These are phyloP conservation scores for Rhynchophorus ferrugineus DNA, from an alignment of 1,140 invertebrate species.

Conservation along the genomic window DNA sequence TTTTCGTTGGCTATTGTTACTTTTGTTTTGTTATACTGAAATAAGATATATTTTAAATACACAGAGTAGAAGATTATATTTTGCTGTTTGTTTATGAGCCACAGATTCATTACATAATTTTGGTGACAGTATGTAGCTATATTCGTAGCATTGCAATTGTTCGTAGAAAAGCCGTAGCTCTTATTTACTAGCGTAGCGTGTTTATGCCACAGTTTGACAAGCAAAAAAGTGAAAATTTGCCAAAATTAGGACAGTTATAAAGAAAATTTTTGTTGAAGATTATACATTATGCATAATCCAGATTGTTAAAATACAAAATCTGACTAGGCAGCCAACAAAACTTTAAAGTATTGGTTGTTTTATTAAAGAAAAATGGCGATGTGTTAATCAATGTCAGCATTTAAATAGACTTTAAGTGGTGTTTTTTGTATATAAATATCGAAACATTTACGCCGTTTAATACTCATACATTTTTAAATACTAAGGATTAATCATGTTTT, in stretches of 20 bases:
- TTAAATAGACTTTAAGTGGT: slow-evolving; percentile 5
- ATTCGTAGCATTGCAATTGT: background rate
- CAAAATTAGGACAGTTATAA: slow-evolving; percentile 8
- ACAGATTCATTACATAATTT: too few relatives aligned
- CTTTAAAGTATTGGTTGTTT: background rate
- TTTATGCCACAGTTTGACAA: slow-evolving; percentile 20
- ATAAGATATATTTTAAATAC: too few relatives aligned
- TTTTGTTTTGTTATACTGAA: too few relatives aligned
- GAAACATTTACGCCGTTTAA: too few relatives aligned
- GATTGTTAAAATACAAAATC: background rate
- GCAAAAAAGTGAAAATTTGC: slow-evolving; percentile 11
- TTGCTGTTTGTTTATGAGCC: too few relatives aligned
- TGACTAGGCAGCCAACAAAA: background rate
- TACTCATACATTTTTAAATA: background rate
- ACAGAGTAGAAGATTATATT: too few relatives aligned
- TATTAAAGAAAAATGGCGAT: slow-evolving; percentile 22
- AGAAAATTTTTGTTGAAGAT: background rate
- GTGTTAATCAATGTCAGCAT: slow-evolving; percentile 14
- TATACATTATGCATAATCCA: background rate
- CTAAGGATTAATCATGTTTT: slow-evolving; percentile 4
- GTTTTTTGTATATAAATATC: background rate
- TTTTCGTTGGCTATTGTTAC: too few relatives aligned
- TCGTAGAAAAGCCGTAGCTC: background rate
- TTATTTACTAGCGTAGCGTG: slow-evolving; percentile 9
- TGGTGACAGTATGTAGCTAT: background rate